A percentile compares a stretch with the other conserved stretches of the same genome.
phyloP scores from a whole-genome alignment of 2,113 vertebrate genomes.

The Hippocampus zosterae region DNA sequence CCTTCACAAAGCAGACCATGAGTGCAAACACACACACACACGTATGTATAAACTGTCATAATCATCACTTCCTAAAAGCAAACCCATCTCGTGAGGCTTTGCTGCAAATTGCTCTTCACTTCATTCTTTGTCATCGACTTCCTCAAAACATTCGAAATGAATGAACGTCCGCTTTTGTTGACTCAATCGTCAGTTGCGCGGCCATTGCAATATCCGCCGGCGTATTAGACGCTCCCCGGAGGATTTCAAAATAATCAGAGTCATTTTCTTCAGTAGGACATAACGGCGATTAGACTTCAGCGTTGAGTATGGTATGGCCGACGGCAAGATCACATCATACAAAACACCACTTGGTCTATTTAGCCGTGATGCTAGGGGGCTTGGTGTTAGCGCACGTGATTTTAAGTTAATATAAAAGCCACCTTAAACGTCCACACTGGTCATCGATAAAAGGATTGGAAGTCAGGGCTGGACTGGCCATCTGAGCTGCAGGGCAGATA shows the following conservation, averaged over 20 bases:
- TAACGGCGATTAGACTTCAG: background rate
- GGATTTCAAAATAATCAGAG: slow-evolving; percentile 27
- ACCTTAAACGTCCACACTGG: too few species aligned
- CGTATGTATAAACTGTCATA: slow-evolving; percentile 18
- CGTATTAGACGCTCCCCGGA: slow-evolving; percentile 33
- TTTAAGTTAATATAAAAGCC: too few species aligned
- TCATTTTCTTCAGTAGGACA: background rate
- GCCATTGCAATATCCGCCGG: slow-evolving; percentile 37
- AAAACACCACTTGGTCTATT: too few species aligned
- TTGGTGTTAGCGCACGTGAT: too few species aligned
- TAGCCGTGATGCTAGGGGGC: too few species aligned
- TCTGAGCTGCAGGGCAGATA: too few species aligned
- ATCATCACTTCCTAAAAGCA: slow-evolving; percentile 26
- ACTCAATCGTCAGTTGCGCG: slow-evolving; percentile 43
- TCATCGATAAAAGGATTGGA: too few species aligned
- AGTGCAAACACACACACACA: slow-evolving; percentile 16
- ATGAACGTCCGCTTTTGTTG: slow-evolving; percentile 41
- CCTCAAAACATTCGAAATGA: slow-evolving; percentile 36
- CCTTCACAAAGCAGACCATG: slow-evolving; percentile 10
- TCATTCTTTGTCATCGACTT: slow-evolving; percentile 29
- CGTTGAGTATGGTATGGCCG: background rate
- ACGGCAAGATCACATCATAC: background rate
- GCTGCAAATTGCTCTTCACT: slow-evolving; percentile 13
- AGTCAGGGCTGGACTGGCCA: too few species aligned
- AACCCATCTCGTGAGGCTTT: slow-evolving; percentile 8